A percentile compares a stretch with the other conserved stretches of the same genome.
Conservation (phyloP, 2,113 vertebrate genomes). For the Sinocyclocheilus anophthalmus region DNA sequence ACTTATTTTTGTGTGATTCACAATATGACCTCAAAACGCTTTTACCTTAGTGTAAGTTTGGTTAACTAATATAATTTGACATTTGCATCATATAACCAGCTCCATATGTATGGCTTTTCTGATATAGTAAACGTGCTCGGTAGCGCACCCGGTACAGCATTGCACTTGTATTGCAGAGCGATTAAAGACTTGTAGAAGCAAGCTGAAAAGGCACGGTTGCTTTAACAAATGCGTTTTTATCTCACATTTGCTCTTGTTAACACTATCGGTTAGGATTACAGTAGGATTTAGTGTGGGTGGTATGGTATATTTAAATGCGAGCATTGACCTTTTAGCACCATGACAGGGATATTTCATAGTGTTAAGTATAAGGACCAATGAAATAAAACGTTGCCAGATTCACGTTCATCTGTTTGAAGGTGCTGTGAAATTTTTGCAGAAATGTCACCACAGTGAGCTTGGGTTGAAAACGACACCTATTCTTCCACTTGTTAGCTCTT, state of each 20-base stretch:
- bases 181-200: background rate
- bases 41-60: background rate
- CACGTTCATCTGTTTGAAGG: background rate
- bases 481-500: background rate
- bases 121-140: background rate
- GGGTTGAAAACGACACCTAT: background rate
- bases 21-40: background rate
- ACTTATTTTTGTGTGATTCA: background rate
- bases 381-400: too few relatives aligned
- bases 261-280: too few relatives aligned
- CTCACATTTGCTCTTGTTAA: background rate
- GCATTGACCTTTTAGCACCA: too few relatives aligned
- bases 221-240: background rate
- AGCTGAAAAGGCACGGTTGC: background rate
- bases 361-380: too few relatives aligned
- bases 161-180: background rate
- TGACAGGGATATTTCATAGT: too few relatives aligned
- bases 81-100: too few relatives aligned
- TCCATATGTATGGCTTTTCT: too few relatives aligned
- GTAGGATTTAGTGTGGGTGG: too few relatives aligned
- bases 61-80: background rate
- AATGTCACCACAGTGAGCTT: background rate
- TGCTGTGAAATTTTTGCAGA: too few relatives aligned
- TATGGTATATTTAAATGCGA: too few relatives aligned
- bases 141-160: background rate